Evolutionary conservation across 1,140 invertebrate genomes (phyloP), one percentile per base, ranked within the genome.

Genomic region (Prorops nasuta): DNA sequence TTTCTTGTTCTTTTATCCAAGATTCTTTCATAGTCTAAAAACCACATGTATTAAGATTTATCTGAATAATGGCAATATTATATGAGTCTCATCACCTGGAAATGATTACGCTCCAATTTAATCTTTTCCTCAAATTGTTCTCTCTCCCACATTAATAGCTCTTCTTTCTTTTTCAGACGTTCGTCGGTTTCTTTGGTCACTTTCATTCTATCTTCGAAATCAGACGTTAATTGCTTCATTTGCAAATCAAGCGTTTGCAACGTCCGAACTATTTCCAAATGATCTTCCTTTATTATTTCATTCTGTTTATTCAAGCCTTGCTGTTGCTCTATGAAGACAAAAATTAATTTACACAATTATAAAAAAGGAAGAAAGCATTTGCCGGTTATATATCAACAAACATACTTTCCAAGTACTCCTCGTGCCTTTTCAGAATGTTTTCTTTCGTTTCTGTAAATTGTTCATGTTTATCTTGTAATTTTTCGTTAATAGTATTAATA

Each of bases 1-100:
- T 66, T n/a, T 69, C 56, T 56, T 73, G 64, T 49, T 75, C 69
- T 45, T 70, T 69, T 2, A 60, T 44, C 72, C 69, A 74, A 19
- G 63, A 47, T 48, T 76, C 73, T 51, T 67, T 74, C 31, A 69
- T 55, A 15, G 40, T 22, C 71, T 75, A 22, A 9, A 35, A 41
- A 38, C 48, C 20, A 36, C 19, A 40, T 34, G 32, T 37, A 40
- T 37, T 6, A 1, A 48, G 43, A 40, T 45, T 31, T 22, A 37
- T 24, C 35, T 51, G 31, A 42, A 42, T 20, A 12, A 32, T 17
- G 32, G 14, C 24, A 39, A 38, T n/a, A 12, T 46, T 31, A 45
- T 28, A 31, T 43, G 32, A n/a, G n/a, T n/a, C n/a, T n/a, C n/a
- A n/a, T n/a, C 51, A 72, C 71, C 53, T 74, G 63, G 36, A 73